These are phyloP conservation scores for Camponotus vicinus DNA, from an alignment of 1,140 invertebrate genomes.

Conservation along the genomic window DNA sequence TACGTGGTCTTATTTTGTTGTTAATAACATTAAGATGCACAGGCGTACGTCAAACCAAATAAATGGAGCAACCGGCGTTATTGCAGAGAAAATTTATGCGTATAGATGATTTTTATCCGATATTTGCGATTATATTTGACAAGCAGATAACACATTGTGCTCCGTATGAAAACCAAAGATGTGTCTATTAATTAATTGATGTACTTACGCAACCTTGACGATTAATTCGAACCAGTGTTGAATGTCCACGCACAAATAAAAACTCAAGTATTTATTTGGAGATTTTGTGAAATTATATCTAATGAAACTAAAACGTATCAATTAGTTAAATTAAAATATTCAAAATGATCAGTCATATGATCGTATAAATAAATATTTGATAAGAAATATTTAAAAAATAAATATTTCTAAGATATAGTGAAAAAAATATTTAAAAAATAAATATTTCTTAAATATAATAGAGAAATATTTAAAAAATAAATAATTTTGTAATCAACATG, in stretches of 20 bases:
- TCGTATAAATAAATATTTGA: neutral
- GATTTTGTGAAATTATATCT: neutral
- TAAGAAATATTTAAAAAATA: neutral
- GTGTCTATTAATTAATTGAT: slow-evolving; percentile 80
- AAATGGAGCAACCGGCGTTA: slow-evolving; percentile 51
- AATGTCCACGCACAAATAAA: slow-evolving; percentile 12
- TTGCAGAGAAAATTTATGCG: slow-evolving; percentile 7
- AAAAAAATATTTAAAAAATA: too few species aligned
- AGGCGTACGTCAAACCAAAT: slow-evolving; percentile 71
- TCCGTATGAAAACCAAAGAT: slow-evolving; percentile 80
- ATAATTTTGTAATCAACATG: neutral
- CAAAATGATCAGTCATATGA: neutral
- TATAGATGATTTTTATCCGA: neutral
- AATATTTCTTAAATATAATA: too few species aligned
- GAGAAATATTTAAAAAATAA: neutral
- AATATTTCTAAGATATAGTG: neutral
- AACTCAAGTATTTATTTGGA: slow-evolving; percentile 20
- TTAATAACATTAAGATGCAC: slow-evolving; percentile 57
- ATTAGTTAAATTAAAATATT: neutral
- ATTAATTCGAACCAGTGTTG: slow-evolving; percentile 63
- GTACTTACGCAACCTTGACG: slow-evolving; percentile 78
- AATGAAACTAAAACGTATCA: neutral
- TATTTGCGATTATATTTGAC: slow-evolving; percentile 14
- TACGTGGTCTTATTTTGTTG: slow-evolving; percentile 28
- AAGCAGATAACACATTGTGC: slow-evolving; percentile 28